Percentiles rank a stretch among this genome's conserved stretches.
Conservation (phyloP, 2,888 invertebrate genomes). For the Hymenopus coronatus region DNA sequence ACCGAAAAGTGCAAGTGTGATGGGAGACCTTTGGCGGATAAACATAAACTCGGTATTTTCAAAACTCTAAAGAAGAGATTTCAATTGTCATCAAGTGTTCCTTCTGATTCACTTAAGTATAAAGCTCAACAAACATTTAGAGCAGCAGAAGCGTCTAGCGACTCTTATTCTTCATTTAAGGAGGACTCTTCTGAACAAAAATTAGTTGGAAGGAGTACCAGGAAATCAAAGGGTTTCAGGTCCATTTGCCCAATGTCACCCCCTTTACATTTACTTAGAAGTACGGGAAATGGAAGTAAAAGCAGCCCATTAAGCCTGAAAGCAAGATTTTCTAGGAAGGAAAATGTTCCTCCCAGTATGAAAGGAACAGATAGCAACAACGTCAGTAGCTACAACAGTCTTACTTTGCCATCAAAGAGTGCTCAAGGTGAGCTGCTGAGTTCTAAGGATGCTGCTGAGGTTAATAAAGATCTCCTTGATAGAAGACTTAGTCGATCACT, state of each 20-base stretch:
- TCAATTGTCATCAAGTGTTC: constrained; percentile 26
- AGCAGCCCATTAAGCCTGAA: neutral
- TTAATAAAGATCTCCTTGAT: neutral
- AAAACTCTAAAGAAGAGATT: constrained; percentile 33
- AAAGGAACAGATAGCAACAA: neutral
- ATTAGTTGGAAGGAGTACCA: constrained; percentile 5
- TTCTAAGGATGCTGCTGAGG: neutral
- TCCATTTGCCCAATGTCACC: constrained; percentile 12
- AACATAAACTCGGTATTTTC: constrained; percentile 31
- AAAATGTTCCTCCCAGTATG: neutral
- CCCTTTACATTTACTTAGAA: constrained; percentile 22
- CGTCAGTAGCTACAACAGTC: neutral
- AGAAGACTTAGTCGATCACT: neutral
- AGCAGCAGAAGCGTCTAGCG: constrained; percentile 23
- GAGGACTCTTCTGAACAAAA: constrained; percentile 23
- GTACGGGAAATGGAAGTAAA: neutral
- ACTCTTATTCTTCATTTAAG: constrained; percentile 8
- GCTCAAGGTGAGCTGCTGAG: neutral
- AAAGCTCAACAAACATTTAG: constrained; percentile 32
- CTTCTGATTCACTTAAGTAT: constrained; percentile 26
- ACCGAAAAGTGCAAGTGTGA: constrained; percentile 26
- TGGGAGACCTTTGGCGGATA: constrained; percentile 17
- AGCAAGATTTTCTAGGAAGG: neutral
- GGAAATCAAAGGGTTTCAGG: constrained; percentile 13
- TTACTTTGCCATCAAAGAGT: neutral